Evolutionary conservation across 1,140 invertebrate genomes (phyloP).

Genomic region (Xylocopa sonorina): DNA sequence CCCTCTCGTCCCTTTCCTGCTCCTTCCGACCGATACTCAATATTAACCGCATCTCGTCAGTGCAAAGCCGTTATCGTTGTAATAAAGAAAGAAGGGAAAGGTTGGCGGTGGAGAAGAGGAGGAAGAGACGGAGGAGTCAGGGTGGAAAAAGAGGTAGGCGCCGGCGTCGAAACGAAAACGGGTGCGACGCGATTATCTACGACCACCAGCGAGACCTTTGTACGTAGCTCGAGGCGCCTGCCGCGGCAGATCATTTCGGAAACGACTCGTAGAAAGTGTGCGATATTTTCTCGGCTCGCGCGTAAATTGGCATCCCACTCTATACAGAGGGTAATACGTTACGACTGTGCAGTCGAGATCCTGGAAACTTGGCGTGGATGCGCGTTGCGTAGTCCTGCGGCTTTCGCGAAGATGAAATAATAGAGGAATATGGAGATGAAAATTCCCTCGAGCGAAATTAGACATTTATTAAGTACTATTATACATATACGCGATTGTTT

Average conservation of each 20-base stretch:
- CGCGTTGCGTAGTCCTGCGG: neutral
- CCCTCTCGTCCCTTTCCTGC: neutral
- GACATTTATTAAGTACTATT: too few species aligned
- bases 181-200: slow-evolving; percentile 58
- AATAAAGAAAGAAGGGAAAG: slow-evolving; percentile 60
- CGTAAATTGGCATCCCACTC: slow-evolving; percentile 30
- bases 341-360: slow-evolving; percentile 6
- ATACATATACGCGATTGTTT: too few species aligned
- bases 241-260: slow-evolving; percentile 61
- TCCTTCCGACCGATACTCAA: slow-evolving; percentile 53
- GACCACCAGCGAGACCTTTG: slow-evolving; percentile 27
- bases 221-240: slow-evolving; percentile 31
- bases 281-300: slow-evolving; percentile 41
- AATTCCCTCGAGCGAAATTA: too few species aligned
- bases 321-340: slow-evolving; percentile 13
- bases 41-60: slow-evolving; percentile 65
- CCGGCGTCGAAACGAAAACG: slow-evolving; percentile 48
- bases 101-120: neutral
- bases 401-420: too few species aligned
- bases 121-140: neutral
- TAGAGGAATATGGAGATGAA: too few species aligned
- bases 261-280: slow-evolving; percentile 56
- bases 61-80: slow-evolving; percentile 64
- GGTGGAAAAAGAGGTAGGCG: neutral
- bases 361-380: neutral